Percentiles rank a stretch among this genome's conserved stretches.
Conservation (phyloP, 2,113 vertebrate species). For the Charadrius vociferus region DNA sequence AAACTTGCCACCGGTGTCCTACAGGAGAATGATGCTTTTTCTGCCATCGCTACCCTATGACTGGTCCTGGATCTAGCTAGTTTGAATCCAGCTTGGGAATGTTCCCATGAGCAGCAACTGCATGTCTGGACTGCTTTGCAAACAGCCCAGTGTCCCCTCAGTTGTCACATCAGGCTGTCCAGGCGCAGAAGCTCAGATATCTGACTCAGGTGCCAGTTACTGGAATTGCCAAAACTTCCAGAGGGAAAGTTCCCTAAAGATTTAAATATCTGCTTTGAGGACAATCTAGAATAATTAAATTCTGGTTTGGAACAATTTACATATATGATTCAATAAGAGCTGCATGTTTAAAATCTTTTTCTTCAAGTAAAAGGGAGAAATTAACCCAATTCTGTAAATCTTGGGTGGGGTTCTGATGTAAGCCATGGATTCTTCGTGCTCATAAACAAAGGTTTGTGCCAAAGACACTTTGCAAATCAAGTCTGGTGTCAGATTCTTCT, state of each 20-base stretch:
- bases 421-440: not conserved
- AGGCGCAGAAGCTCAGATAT: not conserved
- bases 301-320: not conserved
- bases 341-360: not conserved
- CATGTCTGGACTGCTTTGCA: not conserved
- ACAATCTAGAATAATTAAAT: not conserved
- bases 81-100: not conserved
- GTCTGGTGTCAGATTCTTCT: not conserved
- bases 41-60: accelerated
- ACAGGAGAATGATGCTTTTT: not conserved
- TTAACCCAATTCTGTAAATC: not conserved
- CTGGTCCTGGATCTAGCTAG: not conserved
- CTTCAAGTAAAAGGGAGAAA: not conserved
- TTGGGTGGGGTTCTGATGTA: not conserved
- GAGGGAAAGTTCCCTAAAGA: not conserved
- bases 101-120: not conserved
- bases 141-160: not conserved
- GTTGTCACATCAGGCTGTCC: not conserved
- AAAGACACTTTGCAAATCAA: not conserved
- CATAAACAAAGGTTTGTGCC: not conserved
- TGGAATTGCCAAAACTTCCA: not conserved
- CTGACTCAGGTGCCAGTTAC: not conserved
- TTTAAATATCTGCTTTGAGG: not conserved
- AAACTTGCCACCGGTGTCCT: not conserved
- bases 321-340: not conserved